phyloP scores from a whole-genome alignment of 2,888 invertebrate genomes.

The Apamea sordens region DNA sequence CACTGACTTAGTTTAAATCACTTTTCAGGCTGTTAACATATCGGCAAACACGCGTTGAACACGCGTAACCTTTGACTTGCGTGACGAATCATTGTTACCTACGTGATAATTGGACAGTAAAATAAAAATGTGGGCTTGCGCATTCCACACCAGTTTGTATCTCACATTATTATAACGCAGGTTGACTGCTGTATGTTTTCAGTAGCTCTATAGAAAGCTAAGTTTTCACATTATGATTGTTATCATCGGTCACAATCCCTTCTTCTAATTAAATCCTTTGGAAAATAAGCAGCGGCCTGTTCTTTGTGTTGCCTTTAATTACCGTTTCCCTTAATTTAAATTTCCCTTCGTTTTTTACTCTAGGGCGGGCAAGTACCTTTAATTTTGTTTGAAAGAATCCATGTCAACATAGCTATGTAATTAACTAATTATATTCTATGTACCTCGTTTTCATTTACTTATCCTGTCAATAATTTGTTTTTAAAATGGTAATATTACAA shows the following conservation, averaged over 20 bases:
- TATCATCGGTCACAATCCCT: constrained; percentile 39
- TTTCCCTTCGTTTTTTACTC: constrained; percentile 12
- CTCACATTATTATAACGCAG: not conserved
- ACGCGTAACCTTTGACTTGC: constrained; percentile 39
- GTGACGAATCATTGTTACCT: constrained; percentile 20
- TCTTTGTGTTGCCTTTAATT: constrained; percentile 53
- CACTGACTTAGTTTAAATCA: constrained; percentile 22
- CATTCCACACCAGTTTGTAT: constrained; percentile 19
- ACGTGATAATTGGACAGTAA: constrained; percentile 26
- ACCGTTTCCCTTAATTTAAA: constrained; percentile 34
- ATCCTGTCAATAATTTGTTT: not conserved
- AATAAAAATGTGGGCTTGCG: constrained; percentile 22
- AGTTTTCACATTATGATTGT: constrained; percentile 35
- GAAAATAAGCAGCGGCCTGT: constrained; percentile 41
- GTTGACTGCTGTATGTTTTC: constrained; percentile 21
- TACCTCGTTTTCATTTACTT: not conserved
- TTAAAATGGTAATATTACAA: not conserved
- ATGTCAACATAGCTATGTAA: constrained; percentile 15
- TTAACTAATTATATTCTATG: constrained; percentile 27
- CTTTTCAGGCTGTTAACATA: constrained; percentile 15
- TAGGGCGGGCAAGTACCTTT: constrained; percentile 6
- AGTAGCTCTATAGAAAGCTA: constrained; percentile 6
- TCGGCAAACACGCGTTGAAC: constrained; percentile 17
- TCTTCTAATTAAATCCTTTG: constrained; percentile 44
- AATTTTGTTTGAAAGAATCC: constrained; percentile 18